Conservation (phyloP, 1,140 invertebrate genomes). For the Drosophila bipectinata region DNA sequence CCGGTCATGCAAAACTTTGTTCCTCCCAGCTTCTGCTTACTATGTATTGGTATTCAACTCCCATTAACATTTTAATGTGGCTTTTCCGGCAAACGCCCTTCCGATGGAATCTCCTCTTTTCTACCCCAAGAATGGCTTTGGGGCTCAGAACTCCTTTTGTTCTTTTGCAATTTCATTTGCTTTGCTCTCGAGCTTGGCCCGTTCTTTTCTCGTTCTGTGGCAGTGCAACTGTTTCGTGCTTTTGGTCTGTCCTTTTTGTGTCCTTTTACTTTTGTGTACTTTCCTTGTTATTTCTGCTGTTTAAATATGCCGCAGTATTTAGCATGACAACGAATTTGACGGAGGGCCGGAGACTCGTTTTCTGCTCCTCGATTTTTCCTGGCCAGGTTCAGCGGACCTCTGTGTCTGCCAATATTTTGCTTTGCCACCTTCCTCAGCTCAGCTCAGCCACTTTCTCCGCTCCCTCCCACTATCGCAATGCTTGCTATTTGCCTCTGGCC, state of each 20-base stretch:
- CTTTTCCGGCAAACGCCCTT: slow-evolving; percentile 5
- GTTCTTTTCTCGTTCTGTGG: slow-evolving; percentile 8
- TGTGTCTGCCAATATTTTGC: slow-evolving; percentile 72
- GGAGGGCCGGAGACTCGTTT: slow-evolving; percentile 4
- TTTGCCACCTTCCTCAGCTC: slow-evolving; percentile 38
- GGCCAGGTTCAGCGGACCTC: slow-evolving; percentile 66
- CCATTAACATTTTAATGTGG: slow-evolving; percentile 74
- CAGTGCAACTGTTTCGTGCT: slow-evolving; percentile 14
- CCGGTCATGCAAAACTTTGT: slow-evolving; percentile 14
- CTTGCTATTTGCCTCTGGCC: slow-evolving; percentile 14
- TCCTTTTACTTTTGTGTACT: slow-evolving; percentile 52
- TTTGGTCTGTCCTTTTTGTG: slow-evolving; percentile 32
- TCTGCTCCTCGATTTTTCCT: slow-evolving; percentile 13
- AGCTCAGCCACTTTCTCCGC: slow-evolving; percentile 34
- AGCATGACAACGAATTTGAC: slow-evolving; percentile 76
- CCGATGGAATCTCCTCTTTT: not conserved
- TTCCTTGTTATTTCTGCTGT: slow-evolving; percentile 56
- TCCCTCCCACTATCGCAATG: slow-evolving; percentile 14
- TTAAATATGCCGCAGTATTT: slow-evolving; percentile 78
- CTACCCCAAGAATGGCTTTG: slow-evolving; percentile 11
- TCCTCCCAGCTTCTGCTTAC: slow-evolving; percentile 48
- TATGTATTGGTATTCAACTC: slow-evolving; percentile 32
- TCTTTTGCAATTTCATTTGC: slow-evolving; percentile 67
- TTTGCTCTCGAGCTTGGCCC: slow-evolving; percentile 27
- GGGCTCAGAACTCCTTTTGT: slow-evolving; percentile 56